These are phyloP conservation scores for Monopterus albus DNA, from an alignment of 2,113 vertebrate species.

Conservation along the genomic window DNA sequence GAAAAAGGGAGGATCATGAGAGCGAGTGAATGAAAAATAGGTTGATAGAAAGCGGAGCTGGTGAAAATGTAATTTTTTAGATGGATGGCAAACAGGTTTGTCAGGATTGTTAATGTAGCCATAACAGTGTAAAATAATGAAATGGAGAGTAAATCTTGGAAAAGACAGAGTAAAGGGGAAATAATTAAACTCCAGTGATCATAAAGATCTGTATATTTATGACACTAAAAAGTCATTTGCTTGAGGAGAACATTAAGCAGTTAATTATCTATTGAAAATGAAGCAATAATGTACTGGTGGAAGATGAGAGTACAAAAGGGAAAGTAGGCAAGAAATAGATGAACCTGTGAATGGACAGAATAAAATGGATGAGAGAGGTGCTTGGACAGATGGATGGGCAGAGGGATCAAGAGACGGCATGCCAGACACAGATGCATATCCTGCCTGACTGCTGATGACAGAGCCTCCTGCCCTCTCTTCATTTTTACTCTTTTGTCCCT, in stretches of 20 bases:
- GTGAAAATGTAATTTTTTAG: slow-evolving; percentile 6
- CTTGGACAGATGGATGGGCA: neutral
- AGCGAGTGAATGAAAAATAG: slow-evolving; percentile 10
- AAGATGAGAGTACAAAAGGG: slow-evolving; percentile 19
- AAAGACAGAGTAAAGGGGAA: neutral
- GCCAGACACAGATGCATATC: slow-evolving; percentile 28
- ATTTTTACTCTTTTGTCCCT: slow-evolving; percentile 34
- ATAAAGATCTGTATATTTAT: slow-evolving; percentile 46
- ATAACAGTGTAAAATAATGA: slow-evolving; percentile 26
- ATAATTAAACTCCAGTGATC: slow-evolving; percentile 40
- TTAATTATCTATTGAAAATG: slow-evolving; percentile 50
- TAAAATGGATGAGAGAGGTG: neutral
- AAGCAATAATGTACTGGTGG: slow-evolving; percentile 15
- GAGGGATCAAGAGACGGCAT: slow-evolving; percentile 22
- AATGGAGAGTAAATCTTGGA: slow-evolving; percentile 1
- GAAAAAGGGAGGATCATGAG: neutral
- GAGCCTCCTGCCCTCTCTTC: slow-evolving; percentile 32
- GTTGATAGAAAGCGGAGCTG: neutral
- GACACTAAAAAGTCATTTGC: slow-evolving; percentile 42
- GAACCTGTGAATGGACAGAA: slow-evolving; percentile 13
- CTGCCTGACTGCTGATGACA: slow-evolving; percentile 43
- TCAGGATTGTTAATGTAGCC: slow-evolving; percentile 1
- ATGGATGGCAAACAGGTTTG: slow-evolving; percentile 9
- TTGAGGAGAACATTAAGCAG: slow-evolving; percentile 36
- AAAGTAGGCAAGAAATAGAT: slow-evolving; percentile 23